These are phyloP conservation scores for Parapristionchus giblindavisi DNA, from an alignment of 2,888 invertebrate species.

Conservation along the genomic window DNA sequence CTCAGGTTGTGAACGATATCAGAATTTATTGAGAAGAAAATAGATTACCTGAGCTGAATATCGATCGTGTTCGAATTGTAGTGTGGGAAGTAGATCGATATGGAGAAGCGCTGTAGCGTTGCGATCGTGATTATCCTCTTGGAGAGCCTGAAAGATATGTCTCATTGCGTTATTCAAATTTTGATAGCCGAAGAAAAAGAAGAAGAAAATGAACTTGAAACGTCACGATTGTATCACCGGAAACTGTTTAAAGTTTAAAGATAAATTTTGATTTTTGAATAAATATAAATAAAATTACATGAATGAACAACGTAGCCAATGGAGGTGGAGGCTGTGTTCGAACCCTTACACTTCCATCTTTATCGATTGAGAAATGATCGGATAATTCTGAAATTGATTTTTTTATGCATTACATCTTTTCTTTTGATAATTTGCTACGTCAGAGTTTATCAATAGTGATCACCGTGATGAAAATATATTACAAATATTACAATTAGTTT, in stretches of 20 bases:
- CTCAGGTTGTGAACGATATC: neutral
- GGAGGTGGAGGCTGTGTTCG: conserved; percentile 50
- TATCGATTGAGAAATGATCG: conserved; percentile 54
- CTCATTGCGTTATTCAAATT: too few relatives aligned
- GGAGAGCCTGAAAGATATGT: conserved; percentile 54
- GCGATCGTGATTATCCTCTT: conserved; percentile 56
- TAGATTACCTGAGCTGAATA: conserved; percentile 45
- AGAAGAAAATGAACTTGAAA: too few relatives aligned
- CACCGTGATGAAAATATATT: neutral
- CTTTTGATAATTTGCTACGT: neutral
- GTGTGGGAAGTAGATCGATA: conserved; percentile 45
- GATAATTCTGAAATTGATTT: conserved; percentile 48
- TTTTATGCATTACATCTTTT: neutral
- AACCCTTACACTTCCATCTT: conserved; percentile 48
- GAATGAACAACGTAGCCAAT: conserved; percentile 53
- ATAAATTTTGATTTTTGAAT: neutral
- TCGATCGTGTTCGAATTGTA: conserved; percentile 53
- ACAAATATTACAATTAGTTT: neutral
- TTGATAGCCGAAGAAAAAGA: neutral
- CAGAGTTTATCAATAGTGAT: neutral
- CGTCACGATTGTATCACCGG: too few relatives aligned
- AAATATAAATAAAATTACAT: conserved; percentile 41
- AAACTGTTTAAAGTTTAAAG: neutral
- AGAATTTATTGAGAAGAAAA: too few relatives aligned
- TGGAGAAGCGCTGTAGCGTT: conserved; percentile 57